These are phyloP conservation scores for Thripadectes ignobilis DNA, from an alignment of 2,797 vertebrate species.

Conservation along the genomic window DNA sequence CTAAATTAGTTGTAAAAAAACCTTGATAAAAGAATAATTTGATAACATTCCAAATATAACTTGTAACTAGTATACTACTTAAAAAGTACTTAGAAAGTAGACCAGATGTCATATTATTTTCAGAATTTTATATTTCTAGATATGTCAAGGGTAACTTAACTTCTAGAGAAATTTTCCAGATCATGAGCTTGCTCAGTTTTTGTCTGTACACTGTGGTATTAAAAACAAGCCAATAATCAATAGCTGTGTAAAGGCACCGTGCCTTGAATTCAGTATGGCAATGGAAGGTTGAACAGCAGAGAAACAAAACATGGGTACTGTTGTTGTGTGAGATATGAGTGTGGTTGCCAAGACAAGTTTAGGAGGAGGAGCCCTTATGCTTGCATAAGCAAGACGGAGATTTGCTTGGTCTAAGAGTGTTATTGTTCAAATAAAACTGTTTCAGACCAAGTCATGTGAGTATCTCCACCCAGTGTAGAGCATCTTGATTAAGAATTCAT, in stretches of 20 bases:
- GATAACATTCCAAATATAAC: neutral
- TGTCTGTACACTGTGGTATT: neutral
- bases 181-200: neutral
- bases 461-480: neutral
- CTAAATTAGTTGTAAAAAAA: rapidly evolving
- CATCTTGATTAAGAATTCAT: neutral
- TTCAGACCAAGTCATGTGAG: neutral
- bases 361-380: neutral
- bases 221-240: neutral
- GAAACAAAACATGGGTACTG: neutral
- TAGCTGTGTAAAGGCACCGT: neutral
- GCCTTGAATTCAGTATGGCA: neutral
- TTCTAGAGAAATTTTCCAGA: neutral
- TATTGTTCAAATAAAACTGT: neutral
- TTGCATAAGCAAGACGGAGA: neutral
- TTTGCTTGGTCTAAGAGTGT: neutral
- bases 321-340: neutral
- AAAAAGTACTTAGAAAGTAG: neutral
- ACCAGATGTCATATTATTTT: neutral
- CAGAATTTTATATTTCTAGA: neutral
- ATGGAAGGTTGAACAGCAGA: neutral
- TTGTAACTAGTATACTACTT: neutral
- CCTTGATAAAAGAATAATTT: neutral
- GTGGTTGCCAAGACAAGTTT: neutral
- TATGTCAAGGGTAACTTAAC: neutral